Base-by-base conservation (phyloP, 2,797 vertebrate genomes). In the Scarus forsteni region DNA sequence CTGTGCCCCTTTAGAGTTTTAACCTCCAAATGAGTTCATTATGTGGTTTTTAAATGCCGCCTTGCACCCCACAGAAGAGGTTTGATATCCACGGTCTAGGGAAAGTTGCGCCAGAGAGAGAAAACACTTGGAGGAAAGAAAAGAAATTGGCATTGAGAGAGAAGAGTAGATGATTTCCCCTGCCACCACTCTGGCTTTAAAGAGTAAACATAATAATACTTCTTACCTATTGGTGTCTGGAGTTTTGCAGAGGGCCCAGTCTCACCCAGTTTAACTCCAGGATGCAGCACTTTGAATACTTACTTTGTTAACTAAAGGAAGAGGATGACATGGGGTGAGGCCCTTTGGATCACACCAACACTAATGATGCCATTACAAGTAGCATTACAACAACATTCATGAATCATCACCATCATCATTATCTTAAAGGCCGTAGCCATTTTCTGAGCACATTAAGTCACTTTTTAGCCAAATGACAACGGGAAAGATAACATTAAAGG, bases 191-290 rank as follows among this genome's bases (percentile, higher is more conserved):
- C 73, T 52, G 79, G 74, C 70, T 90, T 89, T 87, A 83, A 87
- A 88, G 81, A 87, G 89, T 92, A 92, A 92, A 91, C 90, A 91
- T 86, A 90, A 93, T 92, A 90, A 91, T 86, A 64, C 77, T 60
- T 72, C 80, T 86, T 84, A 89, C 79, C 88, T 89, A 70, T 77
- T 71, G 83, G 77, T 63, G 67, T 81, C 76, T 69, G 73, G 83
- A 70, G 69, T 53, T 81, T 44, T 51, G 50, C 50, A 14, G 15
- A 39, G 50, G 67, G 61, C 50, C 57, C 68, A 69, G 66, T 83
- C 79, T 72, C 78, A 70, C 44, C 44, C 69, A 50, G 70, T 82
- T 55, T 86, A 69, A 81, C 77, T 65, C 62, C 44, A 44, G 55
- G 74, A 75, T 53, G 63, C 59, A 59, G 58, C 46, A 66, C 58